Evolutionary conservation across 2,113 vertebrate species (phyloP).

Genomic region (Chloroceryle aenea): DNA sequence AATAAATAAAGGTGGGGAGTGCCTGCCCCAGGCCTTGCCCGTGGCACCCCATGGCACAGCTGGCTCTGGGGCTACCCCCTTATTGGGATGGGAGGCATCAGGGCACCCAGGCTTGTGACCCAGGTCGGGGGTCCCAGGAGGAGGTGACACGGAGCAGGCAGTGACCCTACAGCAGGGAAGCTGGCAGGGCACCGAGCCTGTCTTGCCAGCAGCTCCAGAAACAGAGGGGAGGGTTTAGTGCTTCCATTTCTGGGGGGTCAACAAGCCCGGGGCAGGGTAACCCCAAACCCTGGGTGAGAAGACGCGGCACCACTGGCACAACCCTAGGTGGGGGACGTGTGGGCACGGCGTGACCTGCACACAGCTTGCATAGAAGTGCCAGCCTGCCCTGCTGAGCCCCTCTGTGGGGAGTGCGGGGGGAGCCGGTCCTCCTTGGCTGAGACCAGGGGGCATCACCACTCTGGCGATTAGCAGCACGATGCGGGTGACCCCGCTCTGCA

Average conservation of each 20-base stretch:
- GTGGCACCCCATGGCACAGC: not conserved
- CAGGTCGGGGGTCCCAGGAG: not conserved
- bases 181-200: not conserved
- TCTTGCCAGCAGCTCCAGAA: slow-evolving; percentile 62
- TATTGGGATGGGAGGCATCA: not conserved
- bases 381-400: slow-evolving; percentile 21
- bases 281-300: not conserved
- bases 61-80: slow-evolving; percentile 5
- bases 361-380: slow-evolving; percentile 64
- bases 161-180: not conserved
- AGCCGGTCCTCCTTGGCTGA: not conserved
- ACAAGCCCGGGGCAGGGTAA: not conserved
- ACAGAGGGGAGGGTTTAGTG: slow-evolving; percentile 56
- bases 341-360: not conserved
- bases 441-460: not conserved
- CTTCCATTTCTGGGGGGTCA: slow-evolving; percentile 61
- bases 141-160: slow-evolving; percentile 36
- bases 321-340: not conserved
- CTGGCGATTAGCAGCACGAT: slow-evolving; percentile 37
- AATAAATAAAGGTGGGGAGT: slow-evolving; percentile 65
- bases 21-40: slow-evolving; percentile 14
- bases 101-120: not conserved
- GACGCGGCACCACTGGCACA: not conserved
- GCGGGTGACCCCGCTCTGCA: slow-evolving; percentile 1
- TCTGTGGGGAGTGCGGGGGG: not conserved